Evolutionary conservation across 2,113 vertebrate species (phyloP), one percentile per base, ranked within the genome.

Genomic region (Brienomyrus longianalis): DNA sequence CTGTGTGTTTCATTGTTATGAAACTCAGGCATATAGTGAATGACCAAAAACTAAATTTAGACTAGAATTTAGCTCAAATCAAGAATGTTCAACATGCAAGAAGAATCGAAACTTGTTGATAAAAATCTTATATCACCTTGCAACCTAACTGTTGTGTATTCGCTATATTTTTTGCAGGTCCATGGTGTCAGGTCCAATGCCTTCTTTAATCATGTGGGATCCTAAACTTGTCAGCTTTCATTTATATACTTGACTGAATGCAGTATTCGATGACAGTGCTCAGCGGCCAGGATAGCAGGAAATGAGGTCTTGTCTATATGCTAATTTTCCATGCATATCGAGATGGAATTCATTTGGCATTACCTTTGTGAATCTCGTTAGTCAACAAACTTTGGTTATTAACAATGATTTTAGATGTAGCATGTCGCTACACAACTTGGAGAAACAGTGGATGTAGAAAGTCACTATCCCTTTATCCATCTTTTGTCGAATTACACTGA

Each of bases 211-310:
- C n/a, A 52, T 47, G 47, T 2, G 39, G 45, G 83, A n/a, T 50
- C 83, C 43, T 84, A 47, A 84, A 84, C 83, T 84, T 84, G 83
- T 84, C 83, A 48, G 39, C 83, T 84, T 48, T 48, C 39, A 84
- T 84, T 84, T 48, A 48, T 39, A 84, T 43, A 84, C 83, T n/a
- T 48, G 45, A 48, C 39, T 48, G 83, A 84, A 84, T 48, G 9
- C 43, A 84, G 23, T 45, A n/a, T 84, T 48, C 8, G 8, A 3
- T 11, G 21, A 47, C n/a, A 47, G 45, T 13, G 3, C 83, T 48
- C 21, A 10, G 43, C 17, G 10, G 77, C 83, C 23, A 13, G 21
- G 43, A 21, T 23, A 48, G 8, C 9, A 43, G 83, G 43, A 48
- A 48, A 84, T 43, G 43, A 47, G 45, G 45, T 47, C 83, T 47